Conservation (phyloP, 2,797 vertebrate genomes). For the Micromesistius poutassou region DNA sequence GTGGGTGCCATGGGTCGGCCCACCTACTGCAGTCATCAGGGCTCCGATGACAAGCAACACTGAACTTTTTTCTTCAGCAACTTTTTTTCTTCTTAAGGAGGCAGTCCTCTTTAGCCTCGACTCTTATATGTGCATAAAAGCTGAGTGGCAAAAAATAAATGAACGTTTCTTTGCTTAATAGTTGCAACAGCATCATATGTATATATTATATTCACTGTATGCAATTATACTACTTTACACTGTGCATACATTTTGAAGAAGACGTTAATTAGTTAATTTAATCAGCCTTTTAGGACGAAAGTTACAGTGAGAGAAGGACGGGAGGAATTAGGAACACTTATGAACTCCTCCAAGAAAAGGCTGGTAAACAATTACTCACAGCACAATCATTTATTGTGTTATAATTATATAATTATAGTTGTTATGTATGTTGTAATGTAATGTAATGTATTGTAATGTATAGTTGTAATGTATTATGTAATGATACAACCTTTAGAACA, state of each 20-base stretch:
- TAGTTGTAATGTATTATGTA: too few relatives aligned
- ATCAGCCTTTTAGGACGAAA: not conserved
- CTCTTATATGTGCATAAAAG: too few relatives aligned
- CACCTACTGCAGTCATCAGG: slow-evolving; percentile 57
- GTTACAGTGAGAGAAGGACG: not conserved
- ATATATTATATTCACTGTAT: not conserved
- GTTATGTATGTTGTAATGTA: too few relatives aligned
- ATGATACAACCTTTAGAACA: not conserved
- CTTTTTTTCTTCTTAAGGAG: not conserved
- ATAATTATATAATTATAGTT: not conserved
- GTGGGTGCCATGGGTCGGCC: slow-evolving; percentile 46
- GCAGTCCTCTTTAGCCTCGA: not conserved
- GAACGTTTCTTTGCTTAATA: too few relatives aligned
- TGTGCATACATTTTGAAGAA: not conserved
- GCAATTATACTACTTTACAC: not conserved
- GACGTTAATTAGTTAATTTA: not conserved
- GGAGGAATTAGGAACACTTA: too few relatives aligned
- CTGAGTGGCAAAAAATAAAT: too few relatives aligned
- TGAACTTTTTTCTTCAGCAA: slow-evolving; percentile 21
- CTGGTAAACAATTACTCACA: not conserved
- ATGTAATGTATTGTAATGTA: too few relatives aligned
- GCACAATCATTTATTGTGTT: not conserved
- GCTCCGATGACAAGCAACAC: slow-evolving; percentile 35
- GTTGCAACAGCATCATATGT: too few relatives aligned
- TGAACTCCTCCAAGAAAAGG: too few relatives aligned